Base-by-base conservation (phyloP, 2,113 vertebrate genomes). In the Lophura nycthemera region DNA sequence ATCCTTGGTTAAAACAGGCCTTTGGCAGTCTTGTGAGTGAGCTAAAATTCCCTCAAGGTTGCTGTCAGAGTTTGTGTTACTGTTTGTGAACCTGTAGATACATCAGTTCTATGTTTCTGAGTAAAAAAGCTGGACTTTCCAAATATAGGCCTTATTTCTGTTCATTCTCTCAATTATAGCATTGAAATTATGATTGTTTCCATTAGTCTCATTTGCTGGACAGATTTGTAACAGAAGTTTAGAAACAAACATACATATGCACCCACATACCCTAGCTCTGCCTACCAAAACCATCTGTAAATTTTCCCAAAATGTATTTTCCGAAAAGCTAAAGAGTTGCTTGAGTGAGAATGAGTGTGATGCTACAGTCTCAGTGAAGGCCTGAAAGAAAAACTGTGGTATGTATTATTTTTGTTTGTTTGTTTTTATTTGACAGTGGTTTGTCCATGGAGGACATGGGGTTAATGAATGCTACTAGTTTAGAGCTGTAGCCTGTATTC, bases 381-480 rank as follows among this genome's bases (percentile, higher is more conserved):
- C 66, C 30, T 56, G 45, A 30, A 59, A 71, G 45, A 63, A 38
- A 11, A 67, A 67, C 34, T 16, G 18, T 24, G 34, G 25, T n/a
- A 43, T 82, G 47, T 38, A 4, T 70, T 38, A 6, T 48, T 16
- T 32, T 54, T 11, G 47, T 47, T 47, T 45, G 45, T 47, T 47
- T 60, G 15, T 2, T 43, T 86, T 74, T 57, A 8, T 67, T 86
- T 81, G 50, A 42, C 63, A 86, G 67, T 32, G 54, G 8, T 3
- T 9, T 47, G 25, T 40, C 50, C 2, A 0, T 25, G 11, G 5
- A n/a, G 59, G 72, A 48, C 0, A 1, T 32, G 48, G 8, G 29
- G 65, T 57, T 57, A 30, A 32, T 16, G 9, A 47, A 50, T 64
- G 24, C 27, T 3, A 5, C 7, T 13, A 25, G 30, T 56, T 59